Evolutionary conservation across 2,888 invertebrate species (phyloP).

Genomic region (Sipunculus nudus): DNA sequence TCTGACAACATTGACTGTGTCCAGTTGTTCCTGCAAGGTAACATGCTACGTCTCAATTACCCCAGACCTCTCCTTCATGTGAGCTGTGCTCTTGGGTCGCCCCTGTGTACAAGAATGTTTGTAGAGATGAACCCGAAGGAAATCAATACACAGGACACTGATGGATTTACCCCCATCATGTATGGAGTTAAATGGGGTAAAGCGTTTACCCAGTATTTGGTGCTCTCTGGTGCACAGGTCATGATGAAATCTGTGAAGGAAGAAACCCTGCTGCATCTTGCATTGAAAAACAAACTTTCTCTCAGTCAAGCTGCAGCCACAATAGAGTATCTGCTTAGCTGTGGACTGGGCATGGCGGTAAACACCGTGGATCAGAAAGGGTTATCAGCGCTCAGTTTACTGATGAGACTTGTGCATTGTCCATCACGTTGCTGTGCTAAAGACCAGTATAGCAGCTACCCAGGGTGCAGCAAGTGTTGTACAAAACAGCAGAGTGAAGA

Average conservation of each 20-base stretch:
- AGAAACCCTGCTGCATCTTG: neutral
- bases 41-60: neutral
- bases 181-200: slow-evolving; percentile 3
- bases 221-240: slow-evolving; percentile 1
- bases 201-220: neutral
- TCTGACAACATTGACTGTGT: slow-evolving; percentile 3
- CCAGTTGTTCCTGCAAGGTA: neutral
- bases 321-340: neutral
- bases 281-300: neutral
- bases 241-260: neutral
- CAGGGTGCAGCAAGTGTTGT: neutral
- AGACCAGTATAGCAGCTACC: no score
- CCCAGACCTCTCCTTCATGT: neutral
- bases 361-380: slow-evolving; percentile 1
- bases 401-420: no score
- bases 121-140: neutral
- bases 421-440: no score
- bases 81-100: neutral
- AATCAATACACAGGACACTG: neutral
- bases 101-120: neutral
- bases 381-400: neutral
- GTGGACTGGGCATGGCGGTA: slow-evolving; percentile 1
- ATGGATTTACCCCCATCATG: neutral
- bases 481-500: neutral
- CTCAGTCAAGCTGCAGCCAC: neutral